A percentile compares a stretch with the other conserved stretches of the same genome.
These are phyloP conservation scores for Lipotes vexillifer DNA, from an alignment of 2,113 vertebrate species.

Conservation along the genomic window DNA sequence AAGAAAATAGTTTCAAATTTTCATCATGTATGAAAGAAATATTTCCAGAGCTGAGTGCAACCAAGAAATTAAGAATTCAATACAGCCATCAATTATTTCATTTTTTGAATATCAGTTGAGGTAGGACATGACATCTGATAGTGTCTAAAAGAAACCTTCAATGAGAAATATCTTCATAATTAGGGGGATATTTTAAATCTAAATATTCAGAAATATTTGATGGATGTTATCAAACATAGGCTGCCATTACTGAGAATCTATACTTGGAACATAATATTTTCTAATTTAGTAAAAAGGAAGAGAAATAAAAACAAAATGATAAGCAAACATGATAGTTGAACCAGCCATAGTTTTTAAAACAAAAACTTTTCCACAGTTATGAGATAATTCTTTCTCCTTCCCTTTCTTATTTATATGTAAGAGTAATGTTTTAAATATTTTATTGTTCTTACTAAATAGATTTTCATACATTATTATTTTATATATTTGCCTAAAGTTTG, in stretches of 20 bases:
- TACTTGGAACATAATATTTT: not conserved
- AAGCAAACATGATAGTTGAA: not conserved
- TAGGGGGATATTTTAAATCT: not conserved
- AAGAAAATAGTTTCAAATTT: not conserved
- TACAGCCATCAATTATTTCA: too few species aligned
- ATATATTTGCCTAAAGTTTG: not conserved
- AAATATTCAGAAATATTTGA: not conserved
- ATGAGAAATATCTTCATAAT: not conserved
- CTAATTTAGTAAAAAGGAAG: not conserved
- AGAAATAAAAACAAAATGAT: not conserved
- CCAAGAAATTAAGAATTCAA: not conserved
- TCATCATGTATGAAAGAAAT: not conserved
- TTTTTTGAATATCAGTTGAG: not conserved
- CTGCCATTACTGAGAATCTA: not conserved
- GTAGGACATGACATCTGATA: not conserved
- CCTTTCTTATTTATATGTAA: not conserved
- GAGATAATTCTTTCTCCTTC: not conserved
- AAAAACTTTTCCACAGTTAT: not conserved
- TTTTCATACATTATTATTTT: not conserved
- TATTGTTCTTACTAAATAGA: not conserved
- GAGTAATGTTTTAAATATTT: not conserved
- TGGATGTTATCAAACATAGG: not conserved
- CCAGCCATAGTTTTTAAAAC: not conserved
- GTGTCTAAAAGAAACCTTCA: not conserved
- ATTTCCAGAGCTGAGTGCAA: not conserved